Percentiles rank a stretch among this genome's conserved stretches.
These are phyloP conservation scores for Drosophila lacicola DNA, from an alignment of 2,888 invertebrate species.

Conservation along the genomic window DNA sequence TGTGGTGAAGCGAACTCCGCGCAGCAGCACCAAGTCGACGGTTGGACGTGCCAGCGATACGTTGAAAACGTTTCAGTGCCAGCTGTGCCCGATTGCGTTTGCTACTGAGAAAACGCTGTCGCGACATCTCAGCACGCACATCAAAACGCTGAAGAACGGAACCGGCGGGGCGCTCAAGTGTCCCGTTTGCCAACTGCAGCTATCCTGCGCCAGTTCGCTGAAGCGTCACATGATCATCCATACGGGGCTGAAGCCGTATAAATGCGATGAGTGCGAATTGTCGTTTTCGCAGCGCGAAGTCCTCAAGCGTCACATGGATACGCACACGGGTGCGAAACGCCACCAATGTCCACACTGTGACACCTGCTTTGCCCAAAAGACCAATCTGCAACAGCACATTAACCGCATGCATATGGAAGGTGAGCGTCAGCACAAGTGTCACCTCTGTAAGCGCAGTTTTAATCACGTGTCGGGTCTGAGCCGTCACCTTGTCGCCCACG, in stretches of 20 bases:
- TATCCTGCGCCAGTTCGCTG: constrained; percentile 88
- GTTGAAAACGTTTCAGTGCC: constrained; percentile 87
- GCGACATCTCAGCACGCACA: constrained; percentile 88
- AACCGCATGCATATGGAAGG: constrained; percentile 87
- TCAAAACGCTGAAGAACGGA: constrained; percentile 86
- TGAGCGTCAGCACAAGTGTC: constrained; percentile 88
- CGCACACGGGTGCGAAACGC: constrained; percentile 88
- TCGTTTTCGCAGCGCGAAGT: constrained; percentile 91
- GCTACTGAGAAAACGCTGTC: constrained; percentile 87
- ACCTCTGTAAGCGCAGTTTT: constrained; percentile 87
- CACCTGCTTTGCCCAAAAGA: constrained; percentile 90
- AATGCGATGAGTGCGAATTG: constrained; percentile 87
- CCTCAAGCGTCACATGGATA: constrained; percentile 87
- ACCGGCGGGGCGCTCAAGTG: constrained; percentile 85
- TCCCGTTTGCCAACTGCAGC: constrained; percentile 88
- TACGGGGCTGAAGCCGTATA: constrained; percentile 86
- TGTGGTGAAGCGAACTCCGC: constrained; percentile 33
- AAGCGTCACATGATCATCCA: constrained; percentile 90
- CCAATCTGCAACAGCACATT: constrained; percentile 88
- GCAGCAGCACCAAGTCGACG: constrained; percentile 19
- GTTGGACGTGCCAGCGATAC: constrained; percentile 69
- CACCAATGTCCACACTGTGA: constrained; percentile 88
- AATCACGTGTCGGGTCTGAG: constrained; percentile 88
- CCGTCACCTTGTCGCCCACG: constrained; percentile 88
- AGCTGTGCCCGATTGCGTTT: constrained; percentile 88